Evolutionary conservation across 1,140 invertebrate genomes (phyloP).

Genomic region (Caenorhabditis latens): DNA sequence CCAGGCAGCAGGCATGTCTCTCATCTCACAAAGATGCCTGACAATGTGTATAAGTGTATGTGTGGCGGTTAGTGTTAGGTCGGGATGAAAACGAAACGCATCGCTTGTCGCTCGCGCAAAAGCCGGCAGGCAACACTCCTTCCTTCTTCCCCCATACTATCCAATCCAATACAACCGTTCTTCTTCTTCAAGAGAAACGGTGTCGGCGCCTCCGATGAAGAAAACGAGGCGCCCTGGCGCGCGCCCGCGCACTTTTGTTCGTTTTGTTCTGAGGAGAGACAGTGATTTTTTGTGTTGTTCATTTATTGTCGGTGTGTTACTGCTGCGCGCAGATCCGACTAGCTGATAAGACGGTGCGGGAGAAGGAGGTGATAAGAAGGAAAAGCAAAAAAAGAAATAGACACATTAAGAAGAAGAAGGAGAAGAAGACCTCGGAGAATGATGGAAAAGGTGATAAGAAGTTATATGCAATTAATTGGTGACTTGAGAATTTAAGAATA

Average conservation of each 20-base stretch:
- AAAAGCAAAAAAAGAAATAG: slow-evolving; percentile 22
- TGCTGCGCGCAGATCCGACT: neutral
- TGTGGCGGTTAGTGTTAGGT: slow-evolving; percentile 49
- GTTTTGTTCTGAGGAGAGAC: slow-evolving; percentile 1
- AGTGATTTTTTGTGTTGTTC: slow-evolving; percentile 31
- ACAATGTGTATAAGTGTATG: slow-evolving; percentile 49
- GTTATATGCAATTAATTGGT: neutral
- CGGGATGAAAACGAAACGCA: slow-evolving; percentile 52
- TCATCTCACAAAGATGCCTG: slow-evolving; percentile 30
- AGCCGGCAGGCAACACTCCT: slow-evolving; percentile 48
- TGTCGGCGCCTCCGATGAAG: slow-evolving; percentile 24
- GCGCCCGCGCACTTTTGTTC: slow-evolving; percentile 15
- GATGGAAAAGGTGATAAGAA: slow-evolving; percentile 26
- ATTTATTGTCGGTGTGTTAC: slow-evolving; percentile 28
- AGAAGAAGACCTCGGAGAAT: neutral
- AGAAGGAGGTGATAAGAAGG: slow-evolving; percentile 28
- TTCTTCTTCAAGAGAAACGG: slow-evolving; percentile 37
- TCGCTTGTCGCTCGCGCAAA: slow-evolving; percentile 46
- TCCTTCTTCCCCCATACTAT: slow-evolving; percentile 7
- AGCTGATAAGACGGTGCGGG: slow-evolving; percentile 34
- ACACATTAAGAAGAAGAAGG: neutral
- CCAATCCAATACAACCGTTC: slow-evolving; percentile 14
- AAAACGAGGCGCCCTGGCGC: slow-evolving; percentile 6
- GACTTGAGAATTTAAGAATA: neutral
- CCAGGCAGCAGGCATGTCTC: slow-evolving; percentile 32